Conservation (phyloP, 1,140 invertebrate genomes). For the Lasaia peninsularis region DNA sequence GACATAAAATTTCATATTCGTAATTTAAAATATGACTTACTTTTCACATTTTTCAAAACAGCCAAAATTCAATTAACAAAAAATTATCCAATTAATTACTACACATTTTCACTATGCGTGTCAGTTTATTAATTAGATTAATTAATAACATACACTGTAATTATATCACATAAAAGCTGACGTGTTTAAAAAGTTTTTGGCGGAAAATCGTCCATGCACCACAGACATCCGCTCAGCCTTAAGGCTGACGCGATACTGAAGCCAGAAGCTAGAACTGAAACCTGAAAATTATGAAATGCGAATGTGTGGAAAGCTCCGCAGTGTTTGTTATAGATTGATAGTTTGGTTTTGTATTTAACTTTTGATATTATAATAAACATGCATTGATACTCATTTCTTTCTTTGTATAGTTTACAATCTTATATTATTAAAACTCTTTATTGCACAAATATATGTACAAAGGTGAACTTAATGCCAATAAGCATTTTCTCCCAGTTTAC, state of each 20-base stretch:
- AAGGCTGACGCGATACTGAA: constrained; percentile 3
- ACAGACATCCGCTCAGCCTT: not conserved
- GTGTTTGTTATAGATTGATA: not conserved
- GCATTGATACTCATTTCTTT: not conserved
- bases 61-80: not conserved
- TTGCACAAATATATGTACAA: too few species aligned
- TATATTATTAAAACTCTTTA: too few species aligned
- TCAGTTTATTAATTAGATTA: constrained; percentile 3
- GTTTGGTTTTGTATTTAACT: not conserved
- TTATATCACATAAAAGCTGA: not conserved
- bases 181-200: constrained; percentile 6
- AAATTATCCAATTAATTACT: not conserved
- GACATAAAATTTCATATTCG: not conserved
- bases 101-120: constrained; percentile 4
- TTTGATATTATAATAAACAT: not conserved
- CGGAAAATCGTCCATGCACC: not conserved
- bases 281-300: not conserved
- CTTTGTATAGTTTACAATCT: not conserved
- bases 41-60: constrained; percentile 2
- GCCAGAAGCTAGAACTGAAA: not conserved
- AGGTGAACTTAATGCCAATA: too few species aligned
- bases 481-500: too few species aligned
- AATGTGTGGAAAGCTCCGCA: not conserved
- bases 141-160: constrained; percentile 5
- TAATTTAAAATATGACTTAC: not conserved